Base-by-base conservation (phyloP, 2,113 vertebrate genomes). In the Muntiacus muntjak region DNA sequence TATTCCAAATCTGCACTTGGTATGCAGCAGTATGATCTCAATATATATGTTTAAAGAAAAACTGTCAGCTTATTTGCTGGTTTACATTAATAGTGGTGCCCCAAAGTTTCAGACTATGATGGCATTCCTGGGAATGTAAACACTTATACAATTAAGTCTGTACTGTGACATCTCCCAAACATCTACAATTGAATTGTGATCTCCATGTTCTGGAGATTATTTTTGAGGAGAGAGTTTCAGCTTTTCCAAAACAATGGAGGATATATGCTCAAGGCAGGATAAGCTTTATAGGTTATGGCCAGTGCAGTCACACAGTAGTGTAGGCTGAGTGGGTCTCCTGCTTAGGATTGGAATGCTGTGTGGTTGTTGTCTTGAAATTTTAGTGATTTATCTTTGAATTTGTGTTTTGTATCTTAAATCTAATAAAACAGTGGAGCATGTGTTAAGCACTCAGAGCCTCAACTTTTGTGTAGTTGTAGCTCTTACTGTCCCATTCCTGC, bases 401-500 rank as follows among this genome's bases (percentile, higher is more conserved):
- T 33, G 4, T 36, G 26, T 45, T 91, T 81, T 43, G 8, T 23
- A 4, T 3, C 3, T 54, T 58, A 33, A 91, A 10, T 11, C 1
- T 16, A 15, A 33, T 4, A 19, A n/a, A 60, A 33, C 23, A 54
- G 8, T 19, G 19, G 33, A 30, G 5, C 15, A 2, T 1, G 0
- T 6, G 7, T 1, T 0, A 17, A 13, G 5, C n/a, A 7, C 10
- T 60, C 13, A 16, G 50, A 4, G 30, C 16, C 26, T 50, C 45
- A 64, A 5, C 10, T 7, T 12, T 7, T 5, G 0, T 11, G 25
- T 4, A 52, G 45, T 7, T 7, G 26, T 47, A 60, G 1, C 3
- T 5, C 36, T 54, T 13, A 3, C 1, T 50, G 6, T 0, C 5
- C 16, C 3, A 5, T 28, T 2, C 15, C 52, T n/a, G 4, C 0